Evolutionary conservation across 2,888 invertebrate species (phyloP).

Genomic region (Aromia moschata): DNA sequence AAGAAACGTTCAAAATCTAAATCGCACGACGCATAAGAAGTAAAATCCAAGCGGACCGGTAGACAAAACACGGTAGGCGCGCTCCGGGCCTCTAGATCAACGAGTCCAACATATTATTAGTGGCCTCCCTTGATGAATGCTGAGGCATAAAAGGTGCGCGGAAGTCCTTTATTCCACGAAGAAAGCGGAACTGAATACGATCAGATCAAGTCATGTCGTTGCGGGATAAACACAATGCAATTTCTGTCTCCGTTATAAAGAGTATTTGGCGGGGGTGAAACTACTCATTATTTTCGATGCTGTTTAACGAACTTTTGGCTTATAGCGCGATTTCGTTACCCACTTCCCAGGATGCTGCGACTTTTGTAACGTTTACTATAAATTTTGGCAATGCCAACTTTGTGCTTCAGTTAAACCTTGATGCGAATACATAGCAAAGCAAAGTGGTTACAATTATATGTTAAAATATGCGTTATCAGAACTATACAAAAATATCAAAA

Average conservation of each 20-base stretch:
- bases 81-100: slow-evolving; percentile 56
- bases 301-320: slow-evolving; percentile 53
- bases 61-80: slow-evolving; percentile 58
- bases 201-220: slow-evolving; percentile 61
- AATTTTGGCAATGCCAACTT: not conserved
- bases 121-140: slow-evolving; percentile 59
- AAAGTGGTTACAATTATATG: too few species aligned
- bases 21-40: slow-evolving; percentile 36
- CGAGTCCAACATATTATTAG: slow-evolving; percentile 59
- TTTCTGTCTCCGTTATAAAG: slow-evolving; percentile 44
- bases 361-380: not conserved
- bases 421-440: too few species aligned
- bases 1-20: slow-evolving; percentile 38
- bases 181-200: slow-evolving; percentile 60
- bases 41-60: slow-evolving; percentile 46
- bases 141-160: slow-evolving; percentile 61
- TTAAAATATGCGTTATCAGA: too few species aligned
- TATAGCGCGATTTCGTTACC: slow-evolving; percentile 16
- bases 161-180: slow-evolving; percentile 60
- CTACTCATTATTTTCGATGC: slow-evolving; percentile 51
- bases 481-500: too few species aligned
- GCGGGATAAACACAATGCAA: slow-evolving; percentile 51
- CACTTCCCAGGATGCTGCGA: slow-evolving; percentile 11
- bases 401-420: too few species aligned
- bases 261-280: slow-evolving; percentile 49